phyloP scores from a whole-genome alignment of 1,140 invertebrate genomes.

The Paracyclopina nana region DNA sequence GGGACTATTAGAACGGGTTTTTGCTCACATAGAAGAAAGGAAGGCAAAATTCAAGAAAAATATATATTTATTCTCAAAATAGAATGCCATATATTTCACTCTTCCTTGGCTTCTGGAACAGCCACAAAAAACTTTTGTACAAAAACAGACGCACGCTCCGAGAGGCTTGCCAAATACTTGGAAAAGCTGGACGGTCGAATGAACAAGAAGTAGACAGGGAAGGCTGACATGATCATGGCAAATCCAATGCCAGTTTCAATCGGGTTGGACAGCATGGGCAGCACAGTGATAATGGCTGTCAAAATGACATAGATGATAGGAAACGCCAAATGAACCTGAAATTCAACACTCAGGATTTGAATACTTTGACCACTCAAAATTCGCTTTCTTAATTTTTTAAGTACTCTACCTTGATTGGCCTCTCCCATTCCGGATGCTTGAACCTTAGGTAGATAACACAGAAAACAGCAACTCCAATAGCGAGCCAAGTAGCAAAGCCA shows the following conservation, averaged over 20 bases:
- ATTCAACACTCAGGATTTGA: too few species aligned
- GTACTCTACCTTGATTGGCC: conserved; percentile 89
- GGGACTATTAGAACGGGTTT: too few species aligned
- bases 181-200: conserved; percentile 76
- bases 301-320: conserved; percentile 72
- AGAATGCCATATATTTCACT: too few species aligned
- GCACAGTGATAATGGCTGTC: conserved; percentile 73
- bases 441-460: conserved; percentile 83
- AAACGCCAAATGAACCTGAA: conserved; percentile 52
- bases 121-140: conserved; percentile 5
- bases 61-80: too few species aligned
- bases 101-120: too few species aligned
- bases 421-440: conserved; percentile 58
- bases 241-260: conserved; percentile 79
- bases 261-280: conserved; percentile 84
- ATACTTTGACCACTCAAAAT: too few species aligned
- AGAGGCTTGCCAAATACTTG: neutral
- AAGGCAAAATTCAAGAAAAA: too few species aligned
- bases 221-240: conserved; percentile 72
- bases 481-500: conserved; percentile 95
- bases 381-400: too few species aligned
- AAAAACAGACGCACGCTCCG: neutral
- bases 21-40: too few species aligned
- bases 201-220: conserved; percentile 79
- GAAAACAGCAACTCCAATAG: conserved; percentile 81